phyloP scores from a whole-genome alignment of 2,888 invertebrate genomes.

The Ophion ventricosus region DNA sequence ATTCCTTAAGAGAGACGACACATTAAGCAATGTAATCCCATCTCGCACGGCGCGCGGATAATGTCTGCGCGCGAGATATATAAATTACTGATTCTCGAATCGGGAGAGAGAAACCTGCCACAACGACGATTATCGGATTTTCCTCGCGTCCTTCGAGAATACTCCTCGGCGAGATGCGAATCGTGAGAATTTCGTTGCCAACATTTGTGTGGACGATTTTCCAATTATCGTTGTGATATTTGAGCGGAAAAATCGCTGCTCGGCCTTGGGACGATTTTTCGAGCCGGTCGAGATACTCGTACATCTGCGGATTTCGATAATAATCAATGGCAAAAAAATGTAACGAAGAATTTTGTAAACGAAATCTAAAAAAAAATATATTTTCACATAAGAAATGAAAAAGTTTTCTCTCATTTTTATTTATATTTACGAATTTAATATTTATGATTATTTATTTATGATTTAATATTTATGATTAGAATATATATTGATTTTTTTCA shows the following conservation, averaged over 20 bases:
- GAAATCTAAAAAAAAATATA: background rate
- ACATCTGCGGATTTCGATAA: slow-evolving; percentile 23
- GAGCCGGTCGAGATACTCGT: slow-evolving; percentile 38
- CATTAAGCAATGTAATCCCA: slow-evolving; percentile 22
- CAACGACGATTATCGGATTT: slow-evolving; percentile 64
- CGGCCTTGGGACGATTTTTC: slow-evolving; percentile 39
- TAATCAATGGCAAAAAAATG: no score
- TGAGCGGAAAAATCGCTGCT: slow-evolving; percentile 41
- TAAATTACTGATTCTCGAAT: slow-evolving; percentile 34
- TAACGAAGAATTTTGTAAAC: no score
- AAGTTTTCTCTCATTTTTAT: no score
- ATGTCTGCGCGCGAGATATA: slow-evolving; percentile 9
- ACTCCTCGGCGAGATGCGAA: slow-evolving; percentile 43
- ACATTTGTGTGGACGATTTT: slow-evolving; percentile 53
- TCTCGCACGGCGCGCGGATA: background rate
- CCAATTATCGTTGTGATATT: slow-evolving; percentile 44
- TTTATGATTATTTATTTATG: no score
- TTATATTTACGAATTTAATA: no score
- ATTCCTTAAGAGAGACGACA: slow-evolving; percentile 57
- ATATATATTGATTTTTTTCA: no score
- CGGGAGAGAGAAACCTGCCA: slow-evolving; percentile 48
- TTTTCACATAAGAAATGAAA: background rate
- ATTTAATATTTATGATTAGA: no score
- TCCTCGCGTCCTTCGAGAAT: slow-evolving; percentile 3
- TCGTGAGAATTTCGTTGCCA: slow-evolving; percentile 58